Percentiles rank a stretch among this genome's conserved stretches.
Conservation (phyloP, 1,140 invertebrate species). For the Anadara kagoshimensis region DNA sequence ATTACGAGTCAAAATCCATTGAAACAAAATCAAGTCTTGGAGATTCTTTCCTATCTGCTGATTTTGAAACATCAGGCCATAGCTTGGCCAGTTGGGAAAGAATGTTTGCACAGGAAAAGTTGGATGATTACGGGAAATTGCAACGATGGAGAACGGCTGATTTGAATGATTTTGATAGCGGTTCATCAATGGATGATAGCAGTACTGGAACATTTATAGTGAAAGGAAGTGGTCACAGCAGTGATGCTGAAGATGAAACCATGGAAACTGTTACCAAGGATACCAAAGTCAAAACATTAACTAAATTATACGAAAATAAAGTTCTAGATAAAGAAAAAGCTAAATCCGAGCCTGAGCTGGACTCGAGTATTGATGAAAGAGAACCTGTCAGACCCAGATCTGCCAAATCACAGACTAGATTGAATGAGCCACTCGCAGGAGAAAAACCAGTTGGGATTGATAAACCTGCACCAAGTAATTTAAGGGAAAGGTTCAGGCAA, state of each 20-base stretch:
- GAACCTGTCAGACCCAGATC: constrained; percentile 44
- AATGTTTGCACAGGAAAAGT: not conserved
- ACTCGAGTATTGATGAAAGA: constrained; percentile 16
- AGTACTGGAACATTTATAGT: constrained; percentile 68
- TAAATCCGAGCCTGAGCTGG: constrained; percentile 57
- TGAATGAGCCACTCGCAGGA: constrained; percentile 15
- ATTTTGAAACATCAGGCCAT: too few relatives aligned
- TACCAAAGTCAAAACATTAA: not conserved
- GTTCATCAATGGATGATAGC: constrained; percentile 35
- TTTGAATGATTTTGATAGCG: constrained; percentile 26
- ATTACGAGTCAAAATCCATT: not conserved
- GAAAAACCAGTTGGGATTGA: not conserved
- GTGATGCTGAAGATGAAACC: constrained; percentile 12
- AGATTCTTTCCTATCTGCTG: not conserved
- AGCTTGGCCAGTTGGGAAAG: not conserved
- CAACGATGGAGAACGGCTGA: constrained; percentile 18
- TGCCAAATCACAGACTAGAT: constrained; percentile 49
- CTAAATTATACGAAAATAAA: not conserved
- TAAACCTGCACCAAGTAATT: constrained; percentile 50
- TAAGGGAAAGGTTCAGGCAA: constrained; percentile 48
- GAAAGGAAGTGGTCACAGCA: constrained; percentile 60
- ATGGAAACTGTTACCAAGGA: constrained; percentile 28
- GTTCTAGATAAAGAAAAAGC: constrained; percentile 19
- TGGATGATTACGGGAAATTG: constrained; percentile 8
- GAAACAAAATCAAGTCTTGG: not conserved